These are phyloP conservation scores for Coccyzus lansbergi DNA, from an alignment of 2,797 vertebrate species.

Conservation along the genomic window DNA sequence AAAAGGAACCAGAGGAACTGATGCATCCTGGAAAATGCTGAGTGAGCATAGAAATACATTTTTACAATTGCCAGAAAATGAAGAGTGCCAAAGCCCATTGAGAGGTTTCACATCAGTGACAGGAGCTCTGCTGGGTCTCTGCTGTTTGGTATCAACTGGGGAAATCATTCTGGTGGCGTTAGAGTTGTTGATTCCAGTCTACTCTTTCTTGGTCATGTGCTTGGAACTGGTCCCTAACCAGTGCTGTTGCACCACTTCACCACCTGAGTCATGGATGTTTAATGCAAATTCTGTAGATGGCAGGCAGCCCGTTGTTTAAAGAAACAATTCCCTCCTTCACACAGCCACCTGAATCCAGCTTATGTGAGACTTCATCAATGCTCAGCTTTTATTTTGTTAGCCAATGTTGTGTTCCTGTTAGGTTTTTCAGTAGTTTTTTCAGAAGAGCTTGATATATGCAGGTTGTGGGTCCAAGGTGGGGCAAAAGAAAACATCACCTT, in stretches of 20 bases:
- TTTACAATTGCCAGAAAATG: not conserved
- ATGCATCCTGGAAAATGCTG: not conserved
- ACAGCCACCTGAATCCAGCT: constrained; percentile 27
- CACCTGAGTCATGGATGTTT: not conserved
- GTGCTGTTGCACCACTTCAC: not conserved
- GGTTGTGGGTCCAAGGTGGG: not conserved
- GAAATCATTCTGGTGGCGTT: not conserved
- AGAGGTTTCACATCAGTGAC: not conserved
- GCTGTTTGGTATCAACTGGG: not conserved
- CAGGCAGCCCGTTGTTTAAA: constrained; percentile 47
- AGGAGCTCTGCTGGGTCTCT: not conserved
- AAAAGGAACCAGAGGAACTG: not conserved
- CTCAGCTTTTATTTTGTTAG: not conserved
- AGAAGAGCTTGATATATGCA: not conserved
- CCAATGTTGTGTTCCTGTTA: not conserved
- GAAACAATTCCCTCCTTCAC: constrained; percentile 22
- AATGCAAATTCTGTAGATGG: constrained; percentile 18
- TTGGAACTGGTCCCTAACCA: not conserved
- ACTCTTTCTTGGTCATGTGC: not conserved
- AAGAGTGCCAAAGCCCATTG: not conserved
- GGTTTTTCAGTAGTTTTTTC: not conserved
- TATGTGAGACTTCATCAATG: constrained; percentile 38
- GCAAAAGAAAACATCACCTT: not conserved
- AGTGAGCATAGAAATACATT: not conserved
- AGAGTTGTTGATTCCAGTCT: not conserved